A percentile compares a stretch with the other conserved stretches of the same genome.
These are phyloP conservation scores for Zoroaster sp. DNA, from an alignment of 53 echinoderm and acorn worm genomes.

Conservation along the genomic window DNA sequence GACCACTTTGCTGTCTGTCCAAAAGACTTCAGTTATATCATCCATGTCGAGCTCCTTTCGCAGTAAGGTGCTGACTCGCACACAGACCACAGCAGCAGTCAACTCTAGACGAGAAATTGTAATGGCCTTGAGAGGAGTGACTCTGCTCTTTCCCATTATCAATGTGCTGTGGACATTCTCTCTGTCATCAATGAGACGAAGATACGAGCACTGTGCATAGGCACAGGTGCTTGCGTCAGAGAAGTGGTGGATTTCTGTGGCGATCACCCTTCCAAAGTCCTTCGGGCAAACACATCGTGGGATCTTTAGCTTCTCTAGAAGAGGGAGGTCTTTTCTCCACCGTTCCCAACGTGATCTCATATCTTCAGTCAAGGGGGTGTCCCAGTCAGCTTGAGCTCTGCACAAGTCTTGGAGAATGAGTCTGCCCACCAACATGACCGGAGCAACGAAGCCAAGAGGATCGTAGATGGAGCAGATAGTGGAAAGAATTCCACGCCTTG, in stretches of 20 bases:
- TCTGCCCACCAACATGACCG: no score
- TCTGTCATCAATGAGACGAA: conserved; percentile 33
- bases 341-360: conserved; percentile 60
- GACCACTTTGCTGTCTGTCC: no score
- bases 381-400: conserved; percentile 52
- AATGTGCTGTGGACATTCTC: conserved; percentile 19
- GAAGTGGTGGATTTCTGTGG: conserved; percentile 51
- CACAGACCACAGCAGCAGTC: conserved; percentile 62
- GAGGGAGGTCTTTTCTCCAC: no score
- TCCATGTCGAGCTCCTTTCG: conserved; percentile 7
- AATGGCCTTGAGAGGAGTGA: conserved; percentile 40
- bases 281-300: conserved; percentile 43
- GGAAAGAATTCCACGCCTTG: no score
- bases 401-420: no score
- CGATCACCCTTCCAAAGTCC: neutral
- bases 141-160: conserved; percentile 65
- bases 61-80: conserved; percentile 25
- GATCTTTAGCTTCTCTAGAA: conserved; percentile 33
- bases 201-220: conserved; percentile 75
- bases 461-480: no score
- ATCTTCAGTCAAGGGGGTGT: conserved; percentile 61
- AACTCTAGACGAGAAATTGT: conserved; percentile 75
- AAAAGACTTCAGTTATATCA: neutral
- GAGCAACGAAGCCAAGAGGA: no score
- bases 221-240: conserved; percentile 60